phyloP scores from a whole-genome alignment of 1,140 invertebrate species.

The Periplaneta americana region DNA sequence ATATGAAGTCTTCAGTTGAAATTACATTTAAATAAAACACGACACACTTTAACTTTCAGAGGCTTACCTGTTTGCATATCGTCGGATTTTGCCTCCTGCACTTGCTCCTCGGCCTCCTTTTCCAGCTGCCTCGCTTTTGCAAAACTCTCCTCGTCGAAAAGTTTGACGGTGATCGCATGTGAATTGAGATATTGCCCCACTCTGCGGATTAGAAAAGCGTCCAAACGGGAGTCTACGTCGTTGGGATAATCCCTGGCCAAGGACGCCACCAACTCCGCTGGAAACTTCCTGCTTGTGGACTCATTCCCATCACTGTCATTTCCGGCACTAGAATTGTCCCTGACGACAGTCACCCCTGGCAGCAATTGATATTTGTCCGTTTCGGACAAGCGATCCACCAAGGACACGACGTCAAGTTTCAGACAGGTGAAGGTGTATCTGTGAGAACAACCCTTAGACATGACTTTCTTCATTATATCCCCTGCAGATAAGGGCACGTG shows the following conservation, averaged over 20 bases:
- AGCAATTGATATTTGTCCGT: conserved; percentile 51
- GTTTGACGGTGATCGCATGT: conserved; percentile 64
- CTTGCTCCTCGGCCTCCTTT: not conserved
- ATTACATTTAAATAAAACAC: too few species aligned
- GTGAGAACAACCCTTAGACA: conserved; percentile 57
- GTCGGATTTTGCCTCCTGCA: not conserved
- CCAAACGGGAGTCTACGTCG: conserved; percentile 67
- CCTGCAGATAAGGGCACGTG: not conserved
- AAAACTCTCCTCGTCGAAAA: conserved; percentile 49
- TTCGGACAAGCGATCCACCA: conserved; percentile 64
- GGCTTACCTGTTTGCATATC: not conserved
- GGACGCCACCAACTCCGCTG: conserved; percentile 54
- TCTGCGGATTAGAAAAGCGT: conserved; percentile 66
- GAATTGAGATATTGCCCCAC: conserved; percentile 62
- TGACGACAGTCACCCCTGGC: conserved; percentile 64
- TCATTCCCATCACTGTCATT: conserved; percentile 14
- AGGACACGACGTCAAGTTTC: conserved; percentile 71
- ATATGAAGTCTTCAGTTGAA: too few species aligned
- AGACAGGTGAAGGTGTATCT: conserved; percentile 69
- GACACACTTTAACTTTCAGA: too few species aligned
- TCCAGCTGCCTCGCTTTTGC: conserved; percentile 21
- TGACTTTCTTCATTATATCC: conserved; percentile 9
- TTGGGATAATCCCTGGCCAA: conserved; percentile 66
- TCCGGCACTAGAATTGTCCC: conserved; percentile 47
- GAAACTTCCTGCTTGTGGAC: conserved; percentile 22